A percentile compares a stretch with the other conserved stretches of the same genome.
Evolutionary conservation across 1,140 invertebrate species (phyloP).

Genomic region (Harpegnathos saltator): DNA sequence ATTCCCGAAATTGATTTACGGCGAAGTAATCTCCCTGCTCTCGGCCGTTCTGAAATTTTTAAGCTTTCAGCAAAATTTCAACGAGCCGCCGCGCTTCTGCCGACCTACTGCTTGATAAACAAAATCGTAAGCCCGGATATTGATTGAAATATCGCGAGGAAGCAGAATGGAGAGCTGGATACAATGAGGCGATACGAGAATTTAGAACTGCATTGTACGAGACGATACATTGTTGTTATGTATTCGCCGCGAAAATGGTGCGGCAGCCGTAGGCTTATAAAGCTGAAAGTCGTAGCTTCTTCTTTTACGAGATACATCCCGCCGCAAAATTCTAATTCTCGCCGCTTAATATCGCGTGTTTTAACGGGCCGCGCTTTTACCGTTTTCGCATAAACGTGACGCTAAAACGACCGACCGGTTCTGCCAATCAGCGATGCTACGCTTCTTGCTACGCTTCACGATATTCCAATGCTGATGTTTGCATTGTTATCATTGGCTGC

Average conservation of each 20-base stretch:
- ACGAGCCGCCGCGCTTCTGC: not conserved
- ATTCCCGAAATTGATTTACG: constrained; percentile 39
- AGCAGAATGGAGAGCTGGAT: constrained; percentile 27
- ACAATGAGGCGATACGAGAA: constrained; percentile 47
- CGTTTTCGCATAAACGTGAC: not conserved
- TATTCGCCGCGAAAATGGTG: not conserved
- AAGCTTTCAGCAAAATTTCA: constrained; percentile 33
- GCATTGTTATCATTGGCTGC: constrained; percentile 26
- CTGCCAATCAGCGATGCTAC: constrained; percentile 24
- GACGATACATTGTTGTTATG: constrained; percentile 56
- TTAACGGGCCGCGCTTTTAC: constrained; percentile 26
- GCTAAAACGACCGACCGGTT: not conserved
- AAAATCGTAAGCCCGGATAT: constrained; percentile 52
- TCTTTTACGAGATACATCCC: constrained; percentile 3
- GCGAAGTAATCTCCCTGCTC: not conserved
- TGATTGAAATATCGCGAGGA: constrained; percentile 57
- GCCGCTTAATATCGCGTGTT: constrained; percentile 4
- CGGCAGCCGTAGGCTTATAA: constrained; percentile 21
- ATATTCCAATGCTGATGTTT: constrained; percentile 22
- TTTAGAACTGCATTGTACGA: constrained; percentile 41
- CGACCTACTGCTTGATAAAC: constrained; percentile 32
- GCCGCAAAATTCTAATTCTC: constrained; percentile 13
- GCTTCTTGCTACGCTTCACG: constrained; percentile 22
- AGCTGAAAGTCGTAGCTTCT: constrained; percentile 4
- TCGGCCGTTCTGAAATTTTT: constrained; percentile 15